phyloP scores from a whole-genome alignment of 2,113 vertebrate genomes.

The Solenodon paradoxus region DNA sequence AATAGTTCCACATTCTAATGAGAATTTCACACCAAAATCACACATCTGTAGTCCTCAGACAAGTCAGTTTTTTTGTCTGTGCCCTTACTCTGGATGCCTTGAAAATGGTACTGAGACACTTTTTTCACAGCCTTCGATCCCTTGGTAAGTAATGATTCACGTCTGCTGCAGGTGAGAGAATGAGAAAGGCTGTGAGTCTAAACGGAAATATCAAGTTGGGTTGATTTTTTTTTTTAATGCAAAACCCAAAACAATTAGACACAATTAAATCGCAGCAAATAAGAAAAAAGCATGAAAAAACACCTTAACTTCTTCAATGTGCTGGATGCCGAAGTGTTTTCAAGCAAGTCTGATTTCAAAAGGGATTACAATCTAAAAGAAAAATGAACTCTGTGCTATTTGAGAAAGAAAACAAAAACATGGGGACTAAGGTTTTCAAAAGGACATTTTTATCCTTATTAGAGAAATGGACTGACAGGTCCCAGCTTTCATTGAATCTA shows the following conservation, averaged over 20 bases:
- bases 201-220: background rate
- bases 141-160: background rate
- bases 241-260: background rate
- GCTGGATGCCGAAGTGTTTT: background rate
- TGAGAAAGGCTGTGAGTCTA: background rate
- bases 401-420: background rate
- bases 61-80: background rate
- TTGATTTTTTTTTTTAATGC: background rate
- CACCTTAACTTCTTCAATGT: background rate
- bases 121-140: background rate
- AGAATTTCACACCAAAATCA: background rate
- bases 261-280: background rate
- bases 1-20: background rate
- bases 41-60: background rate
- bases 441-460: background rate
- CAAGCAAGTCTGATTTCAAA: background rate
- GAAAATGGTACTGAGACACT: background rate
- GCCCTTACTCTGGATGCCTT: background rate
- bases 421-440: accelerated
- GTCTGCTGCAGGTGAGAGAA: background rate
- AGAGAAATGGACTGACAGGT: accelerated
- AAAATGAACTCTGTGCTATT: background rate
- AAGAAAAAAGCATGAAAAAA: background rate
- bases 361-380: background rate
- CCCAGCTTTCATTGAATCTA: accelerated